Conservation (phyloP, 2,888 invertebrate genomes). For the Lomographa bimaculata region DNA sequence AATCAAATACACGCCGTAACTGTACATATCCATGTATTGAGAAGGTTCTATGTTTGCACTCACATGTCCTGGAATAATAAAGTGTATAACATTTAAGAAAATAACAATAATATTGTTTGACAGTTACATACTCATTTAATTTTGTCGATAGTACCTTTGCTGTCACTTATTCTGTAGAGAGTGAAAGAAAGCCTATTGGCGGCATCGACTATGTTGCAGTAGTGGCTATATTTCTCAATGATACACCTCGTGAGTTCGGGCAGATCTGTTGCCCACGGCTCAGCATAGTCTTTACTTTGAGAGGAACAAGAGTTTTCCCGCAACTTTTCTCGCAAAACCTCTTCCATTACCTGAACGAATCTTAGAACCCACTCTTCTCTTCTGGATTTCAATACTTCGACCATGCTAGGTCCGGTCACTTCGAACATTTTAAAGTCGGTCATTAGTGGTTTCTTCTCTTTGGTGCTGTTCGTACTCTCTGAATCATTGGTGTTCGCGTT, state of each 20-base stretch:
- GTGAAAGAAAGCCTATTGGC: conserved; percentile 50
- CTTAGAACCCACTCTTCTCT: conserved; percentile 68
- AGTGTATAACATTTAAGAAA: too few species aligned
- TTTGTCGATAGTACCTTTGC: conserved; percentile 52
- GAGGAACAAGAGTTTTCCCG: conserved; percentile 43
- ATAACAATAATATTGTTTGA: too few species aligned
- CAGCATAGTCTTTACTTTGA: conserved; percentile 42
- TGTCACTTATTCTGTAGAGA: conserved; percentile 50
- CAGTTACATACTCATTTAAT: too few species aligned
- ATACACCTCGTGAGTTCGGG: conserved; percentile 62
- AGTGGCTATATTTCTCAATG: conserved; percentile 45
- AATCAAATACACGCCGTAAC: conserved; percentile 76
- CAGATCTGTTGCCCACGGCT: conserved; percentile 56
- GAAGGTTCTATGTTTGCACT: conserved; percentile 68
- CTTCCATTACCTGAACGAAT: conserved; percentile 72
- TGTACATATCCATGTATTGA: conserved; percentile 79
- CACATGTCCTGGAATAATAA: conserved; percentile 71
- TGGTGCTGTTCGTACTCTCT: background rate
- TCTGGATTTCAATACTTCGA: conserved; percentile 51
- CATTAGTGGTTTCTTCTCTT: background rate
- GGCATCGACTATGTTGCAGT: conserved; percentile 47
- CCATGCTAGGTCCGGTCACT: conserved; percentile 51
- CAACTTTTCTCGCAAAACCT: conserved; percentile 57
- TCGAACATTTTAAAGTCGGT: conserved; percentile 41
- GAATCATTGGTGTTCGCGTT: conserved; percentile 43